Evolutionary conservation across 1,140 invertebrate genomes (phyloP), one percentile per base, ranked within the genome.

Genomic region (Trichonephila inaurata): DNA sequence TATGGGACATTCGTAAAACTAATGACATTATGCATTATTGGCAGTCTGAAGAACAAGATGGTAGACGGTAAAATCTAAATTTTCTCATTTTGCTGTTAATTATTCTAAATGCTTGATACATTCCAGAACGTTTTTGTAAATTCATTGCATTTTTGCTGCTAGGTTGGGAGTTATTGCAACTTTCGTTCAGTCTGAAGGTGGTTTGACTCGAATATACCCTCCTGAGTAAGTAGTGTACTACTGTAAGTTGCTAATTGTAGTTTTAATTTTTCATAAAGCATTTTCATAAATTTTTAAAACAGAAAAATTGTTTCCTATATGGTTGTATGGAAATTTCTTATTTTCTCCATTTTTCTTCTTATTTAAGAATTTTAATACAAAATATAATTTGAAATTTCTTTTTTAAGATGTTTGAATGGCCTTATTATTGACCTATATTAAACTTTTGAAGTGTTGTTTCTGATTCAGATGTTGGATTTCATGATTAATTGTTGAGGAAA

Each of bases 101-200:
- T 8, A 6, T 12, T 69, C 10, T 4, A 4, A 77, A 14, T 21
- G 0, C 5, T 40, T 77, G 33, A 5, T 69, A 21, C 12, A 33
- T 89, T 19, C 40, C 2, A 21, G 16, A 51, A 6, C 19, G 33
- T 62, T n/a, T 58, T 83, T 58, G 10, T 51, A 24, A 51, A 12
- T 16, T 18, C 33, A 28, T 2, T 64, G 10, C 6, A 3, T n/a
- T 51, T 60, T 60, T 86, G 12, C 12, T 72, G 86, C 24, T 58
- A 94, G 94, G 58, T n/a, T 87, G 51, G 85, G 85, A 16, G 83
- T 94, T 33, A 33, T 91, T 77, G 89, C 89, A 14, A 94, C 94
- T 62, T 94, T 94, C 88, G 89, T 94, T 24, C 89, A 91, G 40
- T 85, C 94, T 62, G 94, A 94, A 91, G 89, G 94, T 88, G 94